Evolutionary conservation across 2,797 vertebrate genomes (phyloP), one percentile per base, ranked within the genome.

Genomic region (Lithobates sylvaticus): DNA sequence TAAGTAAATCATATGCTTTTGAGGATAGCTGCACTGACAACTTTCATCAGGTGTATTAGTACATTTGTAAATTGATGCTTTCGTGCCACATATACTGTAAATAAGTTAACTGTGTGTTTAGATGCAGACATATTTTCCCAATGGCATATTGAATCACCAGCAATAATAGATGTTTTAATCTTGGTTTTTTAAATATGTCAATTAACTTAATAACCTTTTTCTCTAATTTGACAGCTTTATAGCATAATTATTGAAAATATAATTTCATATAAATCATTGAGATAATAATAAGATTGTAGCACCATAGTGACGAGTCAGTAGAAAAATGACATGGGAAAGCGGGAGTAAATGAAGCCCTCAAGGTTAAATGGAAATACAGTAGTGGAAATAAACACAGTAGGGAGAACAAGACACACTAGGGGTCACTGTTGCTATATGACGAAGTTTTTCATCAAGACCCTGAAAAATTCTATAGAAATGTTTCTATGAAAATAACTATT

Each of bases 341-440:
- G 83, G 91, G 91, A 83, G 90, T 90, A 92, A 92, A 90, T 89
- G 89, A 91, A 92, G 90, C 91, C 91, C 93, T 91, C 90, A 90
- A 93, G 92, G 89, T 93, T 93, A 72, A 72, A 74, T 36, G 89
- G 90, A 88, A 93, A 91, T 86, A 29, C 29, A 29, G 29, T 29
- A 91, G 89, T 36, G 89, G 89, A 88, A 93, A 65, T 88, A 84
- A 86, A 87, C 89, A 76, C 44, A 76, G 27, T 50, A 89, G 89
- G 92, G 84, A 91, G 88, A 86, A 29, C 91, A 94, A 96, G 94
- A 92, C 95, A 95, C 97, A 95, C 97, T 99, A 99, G 97, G 97
- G 97, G 97, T 97, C 97, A 97, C 96, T 99, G 96, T 98, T 98
- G 97, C 93, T 95, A 92, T 96, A 97, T 90, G 86, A 94, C 18